Evolutionary conservation across 2,888 invertebrate species (phyloP), one percentile per base, ranked within the genome.

Genomic region (Lasioglossum lativentre): DNA sequence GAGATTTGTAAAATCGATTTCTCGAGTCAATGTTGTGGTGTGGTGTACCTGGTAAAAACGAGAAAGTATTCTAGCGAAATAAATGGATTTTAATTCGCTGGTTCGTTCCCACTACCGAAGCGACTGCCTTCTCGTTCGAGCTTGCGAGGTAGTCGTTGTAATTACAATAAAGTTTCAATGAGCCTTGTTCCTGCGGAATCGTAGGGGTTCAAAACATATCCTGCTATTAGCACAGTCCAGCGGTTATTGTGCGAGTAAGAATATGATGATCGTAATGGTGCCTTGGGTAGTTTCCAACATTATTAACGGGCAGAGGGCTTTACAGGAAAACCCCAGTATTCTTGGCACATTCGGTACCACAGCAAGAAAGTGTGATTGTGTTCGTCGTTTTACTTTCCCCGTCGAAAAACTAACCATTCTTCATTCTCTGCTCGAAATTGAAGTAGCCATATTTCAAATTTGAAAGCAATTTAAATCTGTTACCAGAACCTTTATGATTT

Each of bases 161-260:
- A 80, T 82, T 82, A 59, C 59, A 71, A 80, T 80, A 82, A 82
- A 80, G 75, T 47, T 40, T 47, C 56, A 30, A 80, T 75, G 83
- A 59, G 30, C 80, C 47, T 71, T 75, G 82, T 73, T 72, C 27
- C 68, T 30, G 34, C n/a, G 52, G 42, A 40, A 52, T 72, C n/a
- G 71, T 47, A 47, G 66, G 42, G 42, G 80, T 75, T 80, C 71
- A 14, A 70, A 82, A 82, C 80, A 70, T 45, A 68, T 45, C 40
- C 42, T 27, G 66, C 56, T 59, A 68, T 74, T 80, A 82, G 42
- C 68, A 38, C 80, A 45, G 82, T 59, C 38, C 56, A 27, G 23
- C 4, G 68, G 74, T 70, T 79, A 70, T 59, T 56, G 68, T 68
- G 6, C 42, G 38, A 19, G 68, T 75, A 83, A 83, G 83, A 72